Percentiles rank a stretch among this genome's conserved stretches.
These are phyloP conservation scores for Ladona fulva DNA, from an alignment of 1,140 invertebrate genomes.

Conservation along the genomic window DNA sequence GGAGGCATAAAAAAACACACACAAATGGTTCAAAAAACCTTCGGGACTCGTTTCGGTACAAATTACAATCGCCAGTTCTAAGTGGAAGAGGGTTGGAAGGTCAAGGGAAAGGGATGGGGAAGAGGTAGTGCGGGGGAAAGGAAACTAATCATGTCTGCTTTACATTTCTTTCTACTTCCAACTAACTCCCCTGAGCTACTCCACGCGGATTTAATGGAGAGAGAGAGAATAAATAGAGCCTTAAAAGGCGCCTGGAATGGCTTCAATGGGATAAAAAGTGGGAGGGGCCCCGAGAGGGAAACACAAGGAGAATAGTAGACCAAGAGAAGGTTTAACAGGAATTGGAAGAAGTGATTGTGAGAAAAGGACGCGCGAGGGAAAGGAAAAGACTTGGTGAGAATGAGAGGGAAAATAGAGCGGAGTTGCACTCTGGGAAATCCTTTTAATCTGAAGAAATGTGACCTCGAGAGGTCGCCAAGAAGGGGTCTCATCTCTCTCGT, in stretches of 20 bases:
- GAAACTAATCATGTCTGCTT: constrained; percentile 7
- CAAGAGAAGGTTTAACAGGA: not conserved
- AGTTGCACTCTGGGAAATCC: too few species aligned
- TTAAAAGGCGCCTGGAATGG: not conserved
- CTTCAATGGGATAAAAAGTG: not conserved
- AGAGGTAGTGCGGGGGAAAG: not conserved
- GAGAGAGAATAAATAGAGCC: not conserved
- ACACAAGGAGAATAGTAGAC: not conserved
- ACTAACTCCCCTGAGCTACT: not conserved
- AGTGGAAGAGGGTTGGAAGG: not conserved
- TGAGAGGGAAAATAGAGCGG: too few species aligned
- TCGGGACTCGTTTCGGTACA: not conserved
- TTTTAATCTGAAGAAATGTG: too few species aligned
- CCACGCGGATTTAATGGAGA: not conserved
- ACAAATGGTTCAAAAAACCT: not conserved
- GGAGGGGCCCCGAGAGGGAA: not conserved
- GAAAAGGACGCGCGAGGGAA: not conserved
- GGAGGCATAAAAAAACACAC: not conserved
- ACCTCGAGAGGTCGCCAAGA: too few species aligned
- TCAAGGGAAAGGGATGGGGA: not conserved
- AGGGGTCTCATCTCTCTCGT: too few species aligned
- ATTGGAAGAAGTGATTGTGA: not conserved
- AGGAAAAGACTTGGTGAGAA: not conserved
- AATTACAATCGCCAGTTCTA: not conserved
- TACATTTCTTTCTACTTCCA: not conserved